Evolutionary conservation across 2,113 vertebrate species (phyloP).

Genomic region (Nanorana parkeri): DNA sequence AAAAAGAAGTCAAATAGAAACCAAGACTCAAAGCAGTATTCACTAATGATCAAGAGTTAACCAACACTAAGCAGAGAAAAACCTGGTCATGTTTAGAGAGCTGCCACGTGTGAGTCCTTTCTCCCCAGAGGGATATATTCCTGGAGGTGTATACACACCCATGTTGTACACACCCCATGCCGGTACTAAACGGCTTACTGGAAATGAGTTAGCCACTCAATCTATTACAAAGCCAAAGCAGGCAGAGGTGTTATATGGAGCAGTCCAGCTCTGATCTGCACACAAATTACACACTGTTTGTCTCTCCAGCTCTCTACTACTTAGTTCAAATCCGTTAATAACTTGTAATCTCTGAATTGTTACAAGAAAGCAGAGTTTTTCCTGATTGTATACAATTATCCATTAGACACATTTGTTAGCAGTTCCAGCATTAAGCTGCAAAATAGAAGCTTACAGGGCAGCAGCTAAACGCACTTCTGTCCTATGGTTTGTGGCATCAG

Average conservation of each 20-base stretch:
- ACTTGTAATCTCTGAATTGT: constrained; percentile 1
- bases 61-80: background rate
- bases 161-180: background rate
- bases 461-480: background rate
- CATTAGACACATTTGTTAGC: background rate
- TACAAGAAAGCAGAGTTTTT: background rate
- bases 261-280: background rate
- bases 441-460: background rate
- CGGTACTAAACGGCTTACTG: background rate
- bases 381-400: constrained; percentile 8
- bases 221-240: background rate
- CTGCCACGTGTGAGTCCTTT: background rate
- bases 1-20: too few species aligned
- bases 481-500: background rate
- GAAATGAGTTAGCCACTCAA: background rate
- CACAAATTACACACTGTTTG: background rate
- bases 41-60: too few species aligned
- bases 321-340: constrained; percentile 26
- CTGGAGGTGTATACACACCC: background rate
- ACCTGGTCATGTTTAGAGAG: background rate
- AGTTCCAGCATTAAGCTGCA: background rate
- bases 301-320: background rate
- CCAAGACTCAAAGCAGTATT: too few species aligned
- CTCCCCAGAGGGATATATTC: background rate
- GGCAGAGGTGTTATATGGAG: too few species aligned